Conservation (phyloP, 1,140 invertebrate genomes). For the Phocides pigmalion region DNA sequence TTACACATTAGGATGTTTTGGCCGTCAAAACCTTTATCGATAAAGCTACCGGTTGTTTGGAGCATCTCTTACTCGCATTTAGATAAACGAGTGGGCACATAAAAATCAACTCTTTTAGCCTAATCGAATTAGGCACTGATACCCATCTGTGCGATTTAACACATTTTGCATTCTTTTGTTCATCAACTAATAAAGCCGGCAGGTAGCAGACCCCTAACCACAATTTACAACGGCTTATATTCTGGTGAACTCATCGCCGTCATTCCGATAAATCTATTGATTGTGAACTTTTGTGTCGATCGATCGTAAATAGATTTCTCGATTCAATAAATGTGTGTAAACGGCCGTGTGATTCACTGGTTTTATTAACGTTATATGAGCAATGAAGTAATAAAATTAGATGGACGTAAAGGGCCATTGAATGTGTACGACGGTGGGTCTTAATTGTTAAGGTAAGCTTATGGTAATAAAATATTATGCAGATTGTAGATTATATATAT, state of each 20-base stretch:
- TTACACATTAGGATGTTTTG: slow-evolving; percentile 1
- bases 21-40: slow-evolving; percentile 36
- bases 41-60: slow-evolving; percentile 26
- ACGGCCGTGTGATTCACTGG: slow-evolving; percentile 41
- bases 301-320: slow-evolving; percentile 49
- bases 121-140: slow-evolving; percentile 81
- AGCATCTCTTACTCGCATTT: slow-evolving; percentile 59
- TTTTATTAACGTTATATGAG: slow-evolving; percentile 37
- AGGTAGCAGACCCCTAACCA: slow-evolving; percentile 66
- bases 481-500: too few species aligned
- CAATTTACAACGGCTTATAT: slow-evolving; percentile 64
- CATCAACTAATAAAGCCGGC: slow-evolving; percentile 71
- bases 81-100: slow-evolving; percentile 74
- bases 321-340: slow-evolving; percentile 53
- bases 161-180: slow-evolving; percentile 80
- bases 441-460: slow-evolving; percentile 8
- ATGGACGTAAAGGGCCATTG: slow-evolving; percentile 34
- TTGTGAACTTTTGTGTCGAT: slow-evolving; percentile 53
- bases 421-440: slow-evolving; percentile 21
- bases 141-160: slow-evolving; percentile 77
- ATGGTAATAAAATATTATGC: not conserved
- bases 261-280: slow-evolving; percentile 61
- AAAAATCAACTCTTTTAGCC: slow-evolving; percentile 78
- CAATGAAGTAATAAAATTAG: slow-evolving; percentile 49
- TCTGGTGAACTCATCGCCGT: slow-evolving; percentile 73